Evolutionary conservation across 2,888 invertebrate species (phyloP), one percentile per base, ranked within the genome.

Genomic region (Podabrus alpinus): DNA sequence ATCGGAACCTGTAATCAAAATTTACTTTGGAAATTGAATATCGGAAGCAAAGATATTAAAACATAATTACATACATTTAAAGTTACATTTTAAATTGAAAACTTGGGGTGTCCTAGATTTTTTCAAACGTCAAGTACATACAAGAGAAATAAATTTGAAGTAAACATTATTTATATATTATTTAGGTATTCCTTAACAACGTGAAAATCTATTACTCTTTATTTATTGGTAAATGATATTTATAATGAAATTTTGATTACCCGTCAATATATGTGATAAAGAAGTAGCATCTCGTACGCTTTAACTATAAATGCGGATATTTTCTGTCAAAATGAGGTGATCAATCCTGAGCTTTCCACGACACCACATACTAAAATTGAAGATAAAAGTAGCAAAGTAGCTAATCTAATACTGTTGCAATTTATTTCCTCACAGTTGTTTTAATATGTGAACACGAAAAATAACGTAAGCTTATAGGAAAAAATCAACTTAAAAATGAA

Each of bases 401-500:
- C 45, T 45, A 45, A 45, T 45, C 45, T 45, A 45, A 45, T 45
- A n/a, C 62, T 64, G 17, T 64, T 19, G 62, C 62, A 17, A 64
- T 64, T 64, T 64, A 17, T 64, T 64, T 21, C 45, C 45, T n/a
- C 21, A 13, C 17, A 64, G 17, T 19, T 64, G 62, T 64, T 64
- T 64, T 64, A 64, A 64, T 64, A 64, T 64, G 62, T 5, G 62
- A 64, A 19, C 19, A 64, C 9, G 15, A 29, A 29, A 66, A 25
- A 15, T 21, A 25, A 13, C 29, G 7, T 15, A 67, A 25, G 24
- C 11, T 25, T 16, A 9, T 15, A 66, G 3, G 5, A 25, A 24
- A 67, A 67, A 25, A 9, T 10, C n/a, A 67, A 25, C 29, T 66
- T 11, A 25, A 25, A 25, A 72, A 60, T 66, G 66, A 71, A 71